Base-by-base conservation (phyloP, 2,797 vertebrate genomes). In the Lepus oiostolus region DNA sequence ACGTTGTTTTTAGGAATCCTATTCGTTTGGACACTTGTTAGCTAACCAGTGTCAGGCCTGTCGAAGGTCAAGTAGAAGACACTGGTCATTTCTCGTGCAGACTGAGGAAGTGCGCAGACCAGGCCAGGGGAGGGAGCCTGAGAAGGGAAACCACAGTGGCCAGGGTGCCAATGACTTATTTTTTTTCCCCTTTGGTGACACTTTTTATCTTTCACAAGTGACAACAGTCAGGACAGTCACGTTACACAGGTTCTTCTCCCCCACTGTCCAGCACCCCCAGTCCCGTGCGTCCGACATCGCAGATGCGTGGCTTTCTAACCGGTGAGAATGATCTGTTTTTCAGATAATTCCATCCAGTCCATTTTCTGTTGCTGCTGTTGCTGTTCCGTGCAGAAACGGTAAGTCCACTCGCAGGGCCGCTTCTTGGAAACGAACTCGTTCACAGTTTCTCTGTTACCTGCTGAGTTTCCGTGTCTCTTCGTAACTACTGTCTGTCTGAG, bases 361-460 rank as follows among this genome's bases (percentile, higher is more conserved):
- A 77, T 99, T 82, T 99, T 99, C 98, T 99, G 99, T 96, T 98
- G 98, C 94, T 98, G 98, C 93, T 99, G 99, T 68, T 98, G 98
- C 95, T 99, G 98, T 90, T 98, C 97, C 0, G 30, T 98, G 24
- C 98, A 99, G 96, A 98, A 98, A 95, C 98, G 99, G 99, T 99
- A 98, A 85, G 97, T 97, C 58, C 70, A 67, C 58, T 82, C 65
- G 0, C 0, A 22, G 38, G 84, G 68, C 21, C 63, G 2, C 2
- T 97, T 94, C 94, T 90, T 58, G 62, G 63, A 42, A 94, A 83
- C 32, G 60, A 54, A 21, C 14, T 35, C 0, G 28, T 54, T 38
- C 52, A 17, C 13, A 0, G 26, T 63, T 35, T 93, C 54, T 77
- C 42, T 74, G 26, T 54, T 85, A 42, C 16, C 42, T 63, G 1